Conservation (phyloP, 2,888 invertebrate genomes). For the Gari tellinella region DNA sequence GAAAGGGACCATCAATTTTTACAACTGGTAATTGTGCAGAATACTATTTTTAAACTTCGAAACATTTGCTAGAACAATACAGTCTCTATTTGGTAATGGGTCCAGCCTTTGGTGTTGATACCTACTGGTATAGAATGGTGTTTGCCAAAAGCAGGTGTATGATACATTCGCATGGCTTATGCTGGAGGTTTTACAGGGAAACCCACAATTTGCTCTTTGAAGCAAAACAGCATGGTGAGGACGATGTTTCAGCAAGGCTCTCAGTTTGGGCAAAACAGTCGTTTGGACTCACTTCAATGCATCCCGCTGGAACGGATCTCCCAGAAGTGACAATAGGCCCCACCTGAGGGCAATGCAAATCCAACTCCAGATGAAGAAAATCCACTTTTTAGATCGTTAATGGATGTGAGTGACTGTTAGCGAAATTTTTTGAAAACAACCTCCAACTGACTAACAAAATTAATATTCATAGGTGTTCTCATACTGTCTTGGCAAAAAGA, state of each 20-base stretch:
- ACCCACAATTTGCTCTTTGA: slow-evolving; percentile 52
- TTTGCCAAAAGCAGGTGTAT: slow-evolving; percentile 63
- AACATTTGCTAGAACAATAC: slow-evolving; percentile 18
- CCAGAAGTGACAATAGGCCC: slow-evolving; percentile 58
- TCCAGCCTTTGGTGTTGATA: slow-evolving; percentile 49
- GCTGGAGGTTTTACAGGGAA: slow-evolving; percentile 56
- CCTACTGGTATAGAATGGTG: slow-evolving; percentile 57
- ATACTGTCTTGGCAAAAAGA: slow-evolving; percentile 17
- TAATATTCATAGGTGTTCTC: slow-evolving; percentile 16
- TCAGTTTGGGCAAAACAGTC: slow-evolving; percentile 13
- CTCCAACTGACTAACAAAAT: slow-evolving; percentile 15
- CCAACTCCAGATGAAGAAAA: slow-evolving; percentile 60
- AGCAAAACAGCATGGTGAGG: slow-evolving; percentile 23
- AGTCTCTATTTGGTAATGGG: slow-evolving; percentile 33
- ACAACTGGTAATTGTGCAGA: slow-evolving; percentile 25
- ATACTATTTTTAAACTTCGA: slow-evolving; percentile 40
- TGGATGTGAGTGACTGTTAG: slow-evolving; percentile 57
- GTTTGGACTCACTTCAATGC: slow-evolving; percentile 40
- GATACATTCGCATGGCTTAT: slow-evolving; percentile 67
- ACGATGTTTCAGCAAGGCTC: neutral
- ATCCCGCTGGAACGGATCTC: slow-evolving; percentile 50
- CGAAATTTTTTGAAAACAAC: slow-evolving; percentile 51
- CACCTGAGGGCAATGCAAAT: slow-evolving; percentile 58
- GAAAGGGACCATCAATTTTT: slow-evolving; percentile 28
- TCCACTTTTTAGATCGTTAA: slow-evolving; percentile 48